These are phyloP conservation scores for Phaetusa simplex DNA, from an alignment of 2,113 vertebrate genomes.

Conservation along the genomic window DNA sequence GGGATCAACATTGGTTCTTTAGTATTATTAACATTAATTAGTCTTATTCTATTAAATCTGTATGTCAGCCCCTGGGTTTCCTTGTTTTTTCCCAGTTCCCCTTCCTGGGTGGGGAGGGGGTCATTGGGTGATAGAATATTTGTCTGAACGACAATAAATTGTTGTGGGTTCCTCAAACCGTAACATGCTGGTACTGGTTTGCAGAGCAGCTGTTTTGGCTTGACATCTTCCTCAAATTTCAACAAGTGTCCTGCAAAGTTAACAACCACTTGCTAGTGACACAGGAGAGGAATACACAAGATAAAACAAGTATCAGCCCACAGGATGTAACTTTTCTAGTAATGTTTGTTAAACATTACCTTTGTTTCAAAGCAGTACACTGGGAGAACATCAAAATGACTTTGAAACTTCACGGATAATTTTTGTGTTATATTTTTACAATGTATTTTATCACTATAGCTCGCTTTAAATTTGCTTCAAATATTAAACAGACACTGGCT, in stretches of 20 bases:
- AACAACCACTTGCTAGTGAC: neutral
- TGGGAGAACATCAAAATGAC: slow-evolving; percentile 46
- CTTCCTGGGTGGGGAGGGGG: no score
- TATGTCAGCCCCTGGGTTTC: no score
- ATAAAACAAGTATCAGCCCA: neutral
- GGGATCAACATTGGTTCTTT: no score
- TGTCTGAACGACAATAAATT: no score
- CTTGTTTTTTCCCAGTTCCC: no score
- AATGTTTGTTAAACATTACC: slow-evolving; percentile 28
- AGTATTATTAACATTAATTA: no score
- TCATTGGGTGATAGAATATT: no score
- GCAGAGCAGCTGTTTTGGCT: neutral
- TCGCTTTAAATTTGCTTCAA: slow-evolving; percentile 70
- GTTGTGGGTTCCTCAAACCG: no score
- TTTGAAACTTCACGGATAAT: slow-evolving; percentile 65
- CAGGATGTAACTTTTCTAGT: neutral
- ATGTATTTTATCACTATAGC: slow-evolving; percentile 59
- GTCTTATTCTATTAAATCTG: no score
- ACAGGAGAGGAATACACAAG: neutral
- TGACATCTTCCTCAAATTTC: neutral
- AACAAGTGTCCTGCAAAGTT: neutral
- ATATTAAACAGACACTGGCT: slow-evolving; percentile 67
- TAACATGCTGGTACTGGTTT: neutral
- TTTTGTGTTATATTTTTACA: slow-evolving; percentile 69
- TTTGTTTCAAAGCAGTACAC: slow-evolving; percentile 34